Evolutionary conservation across 2,113 vertebrate species (phyloP).

Genomic region (Lagopus muta): DNA sequence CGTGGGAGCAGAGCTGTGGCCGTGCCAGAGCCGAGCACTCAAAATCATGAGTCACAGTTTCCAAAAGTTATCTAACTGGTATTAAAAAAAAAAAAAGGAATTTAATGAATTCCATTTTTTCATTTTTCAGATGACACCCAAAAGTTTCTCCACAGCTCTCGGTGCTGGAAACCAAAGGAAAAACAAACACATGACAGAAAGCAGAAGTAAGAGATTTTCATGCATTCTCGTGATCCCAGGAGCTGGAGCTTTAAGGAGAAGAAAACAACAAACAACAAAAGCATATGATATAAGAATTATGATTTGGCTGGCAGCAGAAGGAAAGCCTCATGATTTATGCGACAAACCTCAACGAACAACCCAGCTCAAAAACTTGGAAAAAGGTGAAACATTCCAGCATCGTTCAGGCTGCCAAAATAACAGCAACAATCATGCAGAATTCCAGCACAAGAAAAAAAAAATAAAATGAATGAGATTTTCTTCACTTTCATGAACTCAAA

Average conservation of each 20-base stretch:
- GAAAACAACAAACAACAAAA: conserved; percentile 27
- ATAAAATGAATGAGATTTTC: conserved; percentile 25
- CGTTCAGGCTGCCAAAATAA: conserved; percentile 48
- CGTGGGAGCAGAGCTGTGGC: neutral
- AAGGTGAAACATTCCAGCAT: conserved; percentile 61
- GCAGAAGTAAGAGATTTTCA: neutral
- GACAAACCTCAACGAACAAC: conserved; percentile 53
- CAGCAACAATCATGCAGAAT: conserved; percentile 38
- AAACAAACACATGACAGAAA: conserved; percentile 36
- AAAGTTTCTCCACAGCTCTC: conserved; percentile 29
- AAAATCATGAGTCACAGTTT: conserved; percentile 55
- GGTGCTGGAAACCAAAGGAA: neutral
- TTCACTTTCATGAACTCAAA: conserved; percentile 37
- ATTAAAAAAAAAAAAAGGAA: neutral
- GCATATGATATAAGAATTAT: conserved; percentile 28
- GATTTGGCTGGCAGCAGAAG: conserved; percentile 53
- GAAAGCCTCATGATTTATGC: conserved; percentile 56
- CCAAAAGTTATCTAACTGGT: conserved; percentile 45
- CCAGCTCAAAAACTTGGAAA: conserved; percentile 47
- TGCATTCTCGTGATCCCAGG: conserved; percentile 47
- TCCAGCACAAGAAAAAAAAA: neutral
- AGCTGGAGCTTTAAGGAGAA: conserved; percentile 31
- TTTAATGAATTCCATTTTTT: neutral
- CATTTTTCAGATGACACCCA: conserved; percentile 26
- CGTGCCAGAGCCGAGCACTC: neutral